Evolutionary conservation across 2,888 invertebrate genomes (phyloP).

Genomic region (Ophion slaviceki): DNA sequence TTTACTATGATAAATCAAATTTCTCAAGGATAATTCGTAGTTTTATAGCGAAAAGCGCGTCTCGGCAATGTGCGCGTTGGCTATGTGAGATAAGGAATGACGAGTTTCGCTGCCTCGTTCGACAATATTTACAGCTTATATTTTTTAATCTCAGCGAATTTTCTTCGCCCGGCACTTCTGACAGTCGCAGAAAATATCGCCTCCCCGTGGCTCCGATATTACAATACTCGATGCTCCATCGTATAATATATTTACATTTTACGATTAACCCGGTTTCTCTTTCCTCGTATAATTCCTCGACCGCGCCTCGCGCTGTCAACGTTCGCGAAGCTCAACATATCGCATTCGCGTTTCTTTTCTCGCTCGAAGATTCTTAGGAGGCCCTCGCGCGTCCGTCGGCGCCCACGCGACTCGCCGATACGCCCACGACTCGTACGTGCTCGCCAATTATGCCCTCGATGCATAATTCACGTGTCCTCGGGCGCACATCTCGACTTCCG

Average conservation of each 20-base stretch:
- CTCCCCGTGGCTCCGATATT: conserved; percentile 25
- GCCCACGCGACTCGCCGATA: conserved; percentile 10
- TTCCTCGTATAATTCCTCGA: not conserved
- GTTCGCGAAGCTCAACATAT: conserved; percentile 6
- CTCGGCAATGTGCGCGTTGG: conserved; percentile 44
- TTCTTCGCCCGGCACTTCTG: conserved; percentile 11
- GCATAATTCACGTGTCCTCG: conserved; percentile 28
- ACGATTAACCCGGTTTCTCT: conserved; percentile 5
- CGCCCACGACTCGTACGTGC: conserved; percentile 28
- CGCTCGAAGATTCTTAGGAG: conserved; percentile 19
- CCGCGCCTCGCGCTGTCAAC: not conserved
- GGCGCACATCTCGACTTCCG: conserved; percentile 3
- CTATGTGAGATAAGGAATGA: conserved; percentile 13
- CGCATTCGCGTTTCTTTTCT: conserved; percentile 14
- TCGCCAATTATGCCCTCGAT: conserved; percentile 33
- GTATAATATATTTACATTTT: conserved; percentile 50
- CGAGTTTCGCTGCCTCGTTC: not conserved
- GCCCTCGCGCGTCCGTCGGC: conserved; percentile 16
- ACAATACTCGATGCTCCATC: conserved; percentile 13
- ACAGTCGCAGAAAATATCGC: conserved; percentile 5
- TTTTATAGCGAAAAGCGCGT: conserved; percentile 47
- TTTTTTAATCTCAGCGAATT: conserved; percentile 25
- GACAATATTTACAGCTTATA: conserved; percentile 1
- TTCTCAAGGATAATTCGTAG: conserved; percentile 6
- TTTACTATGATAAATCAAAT: not conserved